A percentile compares a stretch with the other conserved stretches of the same genome.
Conservation (phyloP, 2,888 invertebrate species). For the Pachymerium ferrugineum region DNA sequence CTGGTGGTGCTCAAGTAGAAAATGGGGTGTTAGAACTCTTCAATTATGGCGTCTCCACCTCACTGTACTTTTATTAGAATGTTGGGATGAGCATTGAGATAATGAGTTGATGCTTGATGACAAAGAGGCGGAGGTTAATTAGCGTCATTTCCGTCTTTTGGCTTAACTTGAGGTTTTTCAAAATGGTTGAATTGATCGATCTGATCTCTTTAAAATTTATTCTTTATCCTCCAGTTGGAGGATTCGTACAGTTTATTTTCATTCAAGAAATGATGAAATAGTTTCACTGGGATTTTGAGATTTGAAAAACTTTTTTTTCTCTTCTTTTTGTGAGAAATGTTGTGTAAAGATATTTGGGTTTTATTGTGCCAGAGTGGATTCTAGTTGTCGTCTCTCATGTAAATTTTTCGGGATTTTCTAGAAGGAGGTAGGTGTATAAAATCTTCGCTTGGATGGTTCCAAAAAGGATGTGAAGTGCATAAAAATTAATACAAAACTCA, state of each 20-base stretch:
- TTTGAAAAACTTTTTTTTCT: too few relatives aligned
- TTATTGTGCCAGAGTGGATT: conserved; percentile 7
- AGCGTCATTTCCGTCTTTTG: neutral
- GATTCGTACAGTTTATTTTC: too few relatives aligned
- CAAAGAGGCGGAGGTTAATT: conserved; percentile 18
- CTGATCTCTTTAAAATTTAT: neutral
- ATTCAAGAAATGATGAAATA: too few relatives aligned
- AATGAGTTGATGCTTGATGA: conserved; percentile 1
- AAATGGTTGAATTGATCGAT: neutral
- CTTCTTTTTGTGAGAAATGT: too few relatives aligned
- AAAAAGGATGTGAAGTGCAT: neutral
- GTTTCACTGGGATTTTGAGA: too few relatives aligned
- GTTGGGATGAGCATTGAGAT: conserved; percentile 6
- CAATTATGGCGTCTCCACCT: conserved; percentile 8
- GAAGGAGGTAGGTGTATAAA: neutral
- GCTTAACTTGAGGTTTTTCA: neutral
- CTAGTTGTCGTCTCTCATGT: neutral
- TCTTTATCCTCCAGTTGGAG: neutral
- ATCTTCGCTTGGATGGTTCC: neutral
- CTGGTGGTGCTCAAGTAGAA: conserved; percentile 10
- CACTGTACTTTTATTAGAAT: neutral
- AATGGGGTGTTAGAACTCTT: conserved; percentile 17
- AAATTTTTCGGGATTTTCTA: neutral
- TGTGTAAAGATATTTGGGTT: neutral
- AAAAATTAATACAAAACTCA: conserved; percentile 5